phyloP scores from a whole-genome alignment of 1,140 invertebrate species.

The Diploscapter pachys region DNA sequence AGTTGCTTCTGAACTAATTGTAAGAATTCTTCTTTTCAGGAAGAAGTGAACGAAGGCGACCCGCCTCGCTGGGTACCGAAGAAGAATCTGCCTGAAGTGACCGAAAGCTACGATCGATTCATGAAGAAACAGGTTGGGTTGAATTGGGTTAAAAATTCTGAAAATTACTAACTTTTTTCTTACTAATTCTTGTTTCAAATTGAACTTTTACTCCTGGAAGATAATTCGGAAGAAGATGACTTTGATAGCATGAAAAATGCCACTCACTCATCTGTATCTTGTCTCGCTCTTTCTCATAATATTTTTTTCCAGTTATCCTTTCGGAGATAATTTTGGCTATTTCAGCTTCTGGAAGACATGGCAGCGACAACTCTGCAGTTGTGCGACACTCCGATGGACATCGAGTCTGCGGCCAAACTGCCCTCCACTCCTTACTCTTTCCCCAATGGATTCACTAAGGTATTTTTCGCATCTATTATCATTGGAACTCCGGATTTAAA shows the following conservation, averaged over 20 bases:
- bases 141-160: slow-evolving; percentile 10
- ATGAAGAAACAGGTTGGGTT: slow-evolving; percentile 70
- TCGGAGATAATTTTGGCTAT: not conserved
- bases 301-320: not conserved
- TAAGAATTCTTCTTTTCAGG: slow-evolving; percentile 62
- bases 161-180: too few species aligned
- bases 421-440: slow-evolving; percentile 87
- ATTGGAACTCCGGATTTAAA: not conserved
- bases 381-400: slow-evolving; percentile 78
- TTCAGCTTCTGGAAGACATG: slow-evolving; percentile 76
- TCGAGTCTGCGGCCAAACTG: slow-evolving; percentile 73
- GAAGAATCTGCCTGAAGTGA: slow-evolving; percentile 76
- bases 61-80: slow-evolving; percentile 76
- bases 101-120: slow-evolving; percentile 83
- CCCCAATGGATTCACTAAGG: slow-evolving; percentile 81
- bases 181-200: too few species aligned
- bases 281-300: slow-evolving; percentile 8
- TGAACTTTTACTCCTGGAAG: too few species aligned
- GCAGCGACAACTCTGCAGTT: slow-evolving; percentile 77
- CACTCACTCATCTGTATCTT: too few species aligned
- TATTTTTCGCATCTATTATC: not conserved
- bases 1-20: slow-evolving; percentile 66
- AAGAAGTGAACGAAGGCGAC: slow-evolving; percentile 79
- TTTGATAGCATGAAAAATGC: too few species aligned
- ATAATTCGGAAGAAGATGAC: too few species aligned